These are phyloP conservation scores for Lasioglossum pauxillum DNA, from an alignment of 2,888 invertebrate species.

Conservation along the genomic window DNA sequence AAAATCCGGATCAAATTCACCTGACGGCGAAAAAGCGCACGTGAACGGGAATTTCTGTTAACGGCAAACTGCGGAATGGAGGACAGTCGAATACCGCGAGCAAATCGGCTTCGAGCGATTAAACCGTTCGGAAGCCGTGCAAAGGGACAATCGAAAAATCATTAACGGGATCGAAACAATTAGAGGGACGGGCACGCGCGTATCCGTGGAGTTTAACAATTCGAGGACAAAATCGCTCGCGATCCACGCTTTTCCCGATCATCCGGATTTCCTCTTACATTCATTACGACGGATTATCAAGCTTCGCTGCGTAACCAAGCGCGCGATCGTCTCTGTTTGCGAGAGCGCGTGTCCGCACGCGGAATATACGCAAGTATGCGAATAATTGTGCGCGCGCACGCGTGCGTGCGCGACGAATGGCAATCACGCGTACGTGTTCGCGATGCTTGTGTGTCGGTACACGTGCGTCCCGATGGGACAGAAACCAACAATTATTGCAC, in stretches of 20 bases:
- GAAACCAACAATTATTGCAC: conserved; percentile 38
- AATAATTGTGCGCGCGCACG: background rate
- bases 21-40: background rate
- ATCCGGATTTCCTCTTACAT: conserved; percentile 41
- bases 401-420: background rate
- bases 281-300: conserved; percentile 44
- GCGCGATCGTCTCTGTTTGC: background rate
- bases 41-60: background rate
- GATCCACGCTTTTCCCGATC: conserved; percentile 24
- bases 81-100: background rate
- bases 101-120: background rate
- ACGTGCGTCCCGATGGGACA: conserved; percentile 26
- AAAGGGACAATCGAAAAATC: conserved; percentile 8
- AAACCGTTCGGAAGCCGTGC: background rate
- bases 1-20: background rate
- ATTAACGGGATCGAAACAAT: conserved; percentile 1
- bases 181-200: background rate
- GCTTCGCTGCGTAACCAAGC: conserved; percentile 30
- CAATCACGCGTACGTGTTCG: conserved; percentile 7
- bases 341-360: background rate
- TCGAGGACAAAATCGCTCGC: conserved; percentile 2
- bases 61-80: background rate
- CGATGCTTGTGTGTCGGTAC: background rate
- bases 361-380: background rate
- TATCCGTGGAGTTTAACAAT: background rate